These are phyloP conservation scores for Hydrophis major DNA, from an alignment of 2,797 vertebrate species.

Conservation along the genomic window DNA sequence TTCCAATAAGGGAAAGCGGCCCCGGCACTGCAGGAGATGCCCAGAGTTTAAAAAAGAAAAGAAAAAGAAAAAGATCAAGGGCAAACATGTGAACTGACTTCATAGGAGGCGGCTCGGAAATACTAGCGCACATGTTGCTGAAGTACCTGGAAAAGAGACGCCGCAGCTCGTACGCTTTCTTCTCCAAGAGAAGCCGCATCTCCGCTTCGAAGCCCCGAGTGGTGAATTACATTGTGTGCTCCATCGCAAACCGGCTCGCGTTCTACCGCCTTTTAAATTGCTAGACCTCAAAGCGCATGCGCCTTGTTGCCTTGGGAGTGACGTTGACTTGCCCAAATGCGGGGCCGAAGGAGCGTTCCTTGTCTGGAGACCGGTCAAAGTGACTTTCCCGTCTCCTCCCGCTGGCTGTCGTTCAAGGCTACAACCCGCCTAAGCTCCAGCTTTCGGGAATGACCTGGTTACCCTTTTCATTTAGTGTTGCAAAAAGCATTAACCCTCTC, in stretches of 20 bases:
- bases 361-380: neutral
- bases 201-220: neutral
- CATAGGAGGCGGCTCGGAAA: neutral
- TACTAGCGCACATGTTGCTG: neutral
- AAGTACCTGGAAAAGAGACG: neutral
- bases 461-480: neutral
- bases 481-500: neutral
- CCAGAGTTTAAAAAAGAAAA: neutral
- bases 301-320: slow-evolving; percentile 41
- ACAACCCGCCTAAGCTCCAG: too few relatives aligned
- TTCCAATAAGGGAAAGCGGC: neutral
- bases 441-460: neutral
- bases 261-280: slow-evolving; percentile 62
- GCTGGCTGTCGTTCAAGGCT: neutral
- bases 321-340: neutral
- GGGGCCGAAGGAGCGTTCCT: neutral
- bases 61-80: too few relatives aligned
- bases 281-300: slow-evolving; percentile 61
- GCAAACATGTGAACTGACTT: neutral
- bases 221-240: neutral
- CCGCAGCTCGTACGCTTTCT: neutral
- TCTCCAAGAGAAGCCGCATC: neutral
- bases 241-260: neutral
- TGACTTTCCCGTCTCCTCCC: neutral
- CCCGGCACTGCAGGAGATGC: neutral